Evolutionary conservation across 2,888 invertebrate genomes (phyloP).

Genomic region (Orthosia cruda): DNA sequence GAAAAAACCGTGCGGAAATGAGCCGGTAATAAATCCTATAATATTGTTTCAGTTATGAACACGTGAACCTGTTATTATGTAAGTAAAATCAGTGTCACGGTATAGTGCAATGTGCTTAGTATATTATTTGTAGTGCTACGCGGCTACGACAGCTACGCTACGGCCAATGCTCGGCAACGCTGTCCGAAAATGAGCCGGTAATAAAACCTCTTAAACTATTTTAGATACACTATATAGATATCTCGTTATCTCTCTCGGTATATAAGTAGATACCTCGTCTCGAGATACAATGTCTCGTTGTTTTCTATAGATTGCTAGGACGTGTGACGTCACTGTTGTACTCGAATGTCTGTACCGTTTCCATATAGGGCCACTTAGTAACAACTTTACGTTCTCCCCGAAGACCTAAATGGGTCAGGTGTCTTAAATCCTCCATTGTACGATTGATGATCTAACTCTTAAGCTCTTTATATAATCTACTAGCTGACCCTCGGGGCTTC

Average conservation of each 20-base stretch:
- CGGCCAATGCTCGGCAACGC: conserved; percentile 4
- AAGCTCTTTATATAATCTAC: too few relatives aligned
- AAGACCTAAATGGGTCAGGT: conserved; percentile 41
- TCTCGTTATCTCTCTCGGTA: too few relatives aligned
- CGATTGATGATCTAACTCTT: conserved; percentile 15
- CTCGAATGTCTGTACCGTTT: too few relatives aligned
- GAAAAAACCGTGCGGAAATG: conserved; percentile 28
- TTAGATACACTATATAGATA: too few relatives aligned
- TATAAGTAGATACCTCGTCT: too few relatives aligned
- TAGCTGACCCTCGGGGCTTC: too few relatives aligned
- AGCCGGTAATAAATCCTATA: conserved; percentile 12
- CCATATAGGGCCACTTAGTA: too few relatives aligned
- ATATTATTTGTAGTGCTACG: conserved; percentile 26
- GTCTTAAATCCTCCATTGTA: conserved; percentile 19
- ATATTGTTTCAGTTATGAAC: conserved; percentile 13
- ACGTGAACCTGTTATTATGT: not conserved
- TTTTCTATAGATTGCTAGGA: too few relatives aligned
- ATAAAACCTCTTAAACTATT: too few relatives aligned
- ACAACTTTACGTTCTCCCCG: conserved; percentile 23
- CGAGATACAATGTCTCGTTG: too few relatives aligned
- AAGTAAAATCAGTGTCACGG: not conserved
- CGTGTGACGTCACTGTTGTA: too few relatives aligned
- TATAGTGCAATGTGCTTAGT: not conserved
- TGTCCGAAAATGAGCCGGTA: conserved; percentile 24
- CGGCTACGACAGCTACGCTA: conserved; percentile 11